phyloP scores from a whole-genome alignment of 2,888 invertebrate species.

The Lasioglossum leucozonium region DNA sequence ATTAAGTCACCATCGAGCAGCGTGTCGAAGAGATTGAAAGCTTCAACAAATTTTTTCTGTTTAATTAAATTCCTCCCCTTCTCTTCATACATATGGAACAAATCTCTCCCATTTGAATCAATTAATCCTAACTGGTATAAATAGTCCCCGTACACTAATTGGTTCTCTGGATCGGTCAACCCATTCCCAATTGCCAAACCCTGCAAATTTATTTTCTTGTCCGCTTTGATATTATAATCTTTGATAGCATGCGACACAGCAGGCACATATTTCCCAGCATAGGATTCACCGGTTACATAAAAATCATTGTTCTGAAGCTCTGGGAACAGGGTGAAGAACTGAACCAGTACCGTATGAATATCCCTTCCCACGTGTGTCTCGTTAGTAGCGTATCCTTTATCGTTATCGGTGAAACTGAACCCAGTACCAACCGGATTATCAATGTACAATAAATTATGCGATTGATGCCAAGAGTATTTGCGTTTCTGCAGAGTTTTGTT shows the following conservation, averaged over 20 bases:
- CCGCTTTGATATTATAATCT: constrained; percentile 87
- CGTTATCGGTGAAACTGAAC: constrained; percentile 93
- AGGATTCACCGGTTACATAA: constrained; percentile 95
- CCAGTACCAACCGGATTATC: constrained; percentile 98
- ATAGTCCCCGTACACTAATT: constrained; percentile 91
- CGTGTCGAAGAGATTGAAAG: constrained; percentile 90
- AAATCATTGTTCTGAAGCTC: constrained; percentile 91
- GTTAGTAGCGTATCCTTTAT: constrained; percentile 91
- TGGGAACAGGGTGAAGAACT: constrained; percentile 94
- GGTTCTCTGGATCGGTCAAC: constrained; percentile 91
- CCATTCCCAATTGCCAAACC: constrained; percentile 93
- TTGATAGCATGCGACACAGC: constrained; percentile 91
- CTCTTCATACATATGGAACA: constrained; percentile 88
- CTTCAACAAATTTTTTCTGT: constrained; percentile 88
- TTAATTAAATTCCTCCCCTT: constrained; percentile 87
- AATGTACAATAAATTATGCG: constrained; percentile 93
- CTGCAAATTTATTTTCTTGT: constrained; percentile 89
- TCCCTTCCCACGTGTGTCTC: constrained; percentile 93
- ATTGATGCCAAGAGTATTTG: constrained; percentile 92
- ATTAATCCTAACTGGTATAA: constrained; percentile 91
- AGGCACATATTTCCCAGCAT: constrained; percentile 93
- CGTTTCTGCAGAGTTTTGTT: constrained; percentile 86
- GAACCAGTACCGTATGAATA: constrained; percentile 90
- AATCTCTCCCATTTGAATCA: constrained; percentile 87
- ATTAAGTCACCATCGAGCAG: constrained; percentile 90